These are phyloP conservation scores for Oryctolagus cuniculus DNA, from an alignment of 2,113 vertebrate genomes.

Conservation along the genomic window DNA sequence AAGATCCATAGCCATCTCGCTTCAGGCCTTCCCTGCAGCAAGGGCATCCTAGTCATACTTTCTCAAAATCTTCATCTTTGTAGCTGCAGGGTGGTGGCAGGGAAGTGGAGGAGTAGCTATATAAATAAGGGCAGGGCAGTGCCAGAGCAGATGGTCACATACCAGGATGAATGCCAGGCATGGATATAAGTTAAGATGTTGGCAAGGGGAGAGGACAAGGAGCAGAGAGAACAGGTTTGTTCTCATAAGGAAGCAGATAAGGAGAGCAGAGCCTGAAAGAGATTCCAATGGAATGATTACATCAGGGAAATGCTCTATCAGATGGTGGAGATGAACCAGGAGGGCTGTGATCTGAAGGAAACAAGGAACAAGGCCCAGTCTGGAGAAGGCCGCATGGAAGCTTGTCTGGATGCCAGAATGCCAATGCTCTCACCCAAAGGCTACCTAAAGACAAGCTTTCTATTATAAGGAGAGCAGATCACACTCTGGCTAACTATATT, in stretches of 20 bases:
- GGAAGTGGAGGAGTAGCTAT: slow-evolving; percentile 84
- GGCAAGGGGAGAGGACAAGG: slow-evolving; percentile 90
- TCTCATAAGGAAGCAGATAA: slow-evolving; percentile 90
- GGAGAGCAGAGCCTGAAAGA: slow-evolving; percentile 87
- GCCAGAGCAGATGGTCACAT: slow-evolving; percentile 92
- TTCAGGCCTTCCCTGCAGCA: slow-evolving; percentile 91
- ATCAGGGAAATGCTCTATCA: slow-evolving; percentile 90
- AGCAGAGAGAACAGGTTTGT: slow-evolving; percentile 84
- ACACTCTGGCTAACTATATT: slow-evolving; percentile 80
- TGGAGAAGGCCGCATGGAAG: slow-evolving; percentile 90
- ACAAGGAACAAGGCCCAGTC: slow-evolving; percentile 83
- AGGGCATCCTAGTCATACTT: slow-evolving; percentile 89
- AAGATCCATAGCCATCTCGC: slow-evolving; percentile 90
- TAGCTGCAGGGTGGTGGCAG: slow-evolving; percentile 71
- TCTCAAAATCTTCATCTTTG: slow-evolving; percentile 89
- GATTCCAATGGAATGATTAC: slow-evolving; percentile 92
- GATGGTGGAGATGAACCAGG: slow-evolving; percentile 89
- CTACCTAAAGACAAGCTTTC: slow-evolving; percentile 93
- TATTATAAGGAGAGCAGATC: slow-evolving; percentile 89
- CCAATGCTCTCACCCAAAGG: slow-evolving; percentile 93
- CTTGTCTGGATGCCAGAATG: slow-evolving; percentile 90
- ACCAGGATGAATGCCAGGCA: slow-evolving; percentile 90
- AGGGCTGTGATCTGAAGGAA: slow-evolving; percentile 85
- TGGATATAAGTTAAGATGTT: slow-evolving; percentile 88
- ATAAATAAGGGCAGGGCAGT: slow-evolving; percentile 91